Evolutionary conservation across 1,140 invertebrate species (phyloP), one percentile per base, ranked within the genome.

Genomic region (Hycleus cichorii): DNA sequence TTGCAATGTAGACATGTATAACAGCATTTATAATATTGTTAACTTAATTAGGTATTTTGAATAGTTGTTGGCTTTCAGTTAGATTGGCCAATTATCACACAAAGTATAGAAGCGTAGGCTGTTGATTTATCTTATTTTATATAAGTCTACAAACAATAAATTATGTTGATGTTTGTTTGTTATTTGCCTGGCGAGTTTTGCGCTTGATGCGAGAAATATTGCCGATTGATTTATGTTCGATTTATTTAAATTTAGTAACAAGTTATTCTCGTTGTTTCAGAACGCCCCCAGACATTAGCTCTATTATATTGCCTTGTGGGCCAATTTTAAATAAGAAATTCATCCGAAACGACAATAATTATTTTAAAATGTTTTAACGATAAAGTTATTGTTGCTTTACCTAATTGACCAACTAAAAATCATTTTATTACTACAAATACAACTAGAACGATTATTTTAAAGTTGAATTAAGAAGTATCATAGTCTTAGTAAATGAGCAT

Each of bases 141-240:
- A 60, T 60, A 60, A 60, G 54, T 56, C 59, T 60, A 54, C 59
- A 51, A 46, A 53, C 59, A 40, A 60, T 60, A 60, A 60, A 60
- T 60, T 56, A 60, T 51, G 53, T 60, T 60, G 59, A 60, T 60
- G 59, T 60, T 60, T 60, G 59, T 60, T 60, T 60, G 32, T 32
- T 32, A 32, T 32, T 32, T 32, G 32, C 32, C 32, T 52, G 46
- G 52, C 59, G 47, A 60, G 59, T 56, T 32, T 54, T 60, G 59
- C 59, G 59, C 59, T 60, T 60, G 59, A 60, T 60, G 59, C 50
- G 59, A 60, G 53, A 60, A 60, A 60, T 60, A 60, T 60, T 49
- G 48, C 52, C 52, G 59, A 56, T 60, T 60, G 59, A 60, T 60
- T 60, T 32, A 32, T 60, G 59, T 39, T 60, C 39, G 50, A 60